Evolutionary conservation across 1,140 invertebrate species (phyloP).

Genomic region (Lineus longissimus): DNA sequence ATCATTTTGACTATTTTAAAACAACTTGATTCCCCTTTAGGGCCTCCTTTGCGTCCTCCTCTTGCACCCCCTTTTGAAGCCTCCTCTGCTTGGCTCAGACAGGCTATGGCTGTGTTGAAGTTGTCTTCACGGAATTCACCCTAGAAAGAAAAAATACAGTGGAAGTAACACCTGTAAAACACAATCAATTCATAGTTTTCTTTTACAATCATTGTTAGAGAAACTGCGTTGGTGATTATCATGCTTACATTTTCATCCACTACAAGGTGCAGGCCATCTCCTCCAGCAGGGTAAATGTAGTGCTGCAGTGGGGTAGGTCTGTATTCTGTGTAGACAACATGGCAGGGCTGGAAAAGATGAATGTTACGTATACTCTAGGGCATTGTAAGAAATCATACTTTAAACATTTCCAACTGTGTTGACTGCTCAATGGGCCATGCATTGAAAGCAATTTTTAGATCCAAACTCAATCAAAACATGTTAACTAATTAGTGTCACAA

Average conservation of each 20-base stretch:
- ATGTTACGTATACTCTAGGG: too few relatives aligned
- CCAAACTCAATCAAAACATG: too few relatives aligned
- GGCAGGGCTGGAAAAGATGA: constrained; percentile 75
- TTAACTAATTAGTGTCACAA: too few relatives aligned
- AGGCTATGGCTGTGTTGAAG: constrained; percentile 93
- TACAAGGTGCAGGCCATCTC: constrained; percentile 92
- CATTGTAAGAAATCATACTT: too few relatives aligned
- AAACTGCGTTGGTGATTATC: too few relatives aligned
- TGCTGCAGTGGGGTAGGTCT: constrained; percentile 96
- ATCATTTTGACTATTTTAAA: constrained; percentile 99
- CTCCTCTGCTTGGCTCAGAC: constrained; percentile 61
- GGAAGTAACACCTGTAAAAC: too few relatives aligned
- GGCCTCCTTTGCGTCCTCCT: constrained; percentile 60
- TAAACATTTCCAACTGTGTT: background rate
- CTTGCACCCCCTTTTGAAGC: constrained; percentile 52
- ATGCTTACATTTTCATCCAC: constrained; percentile 81
- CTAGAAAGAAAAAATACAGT: constrained; percentile 39
- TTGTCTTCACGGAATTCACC: constrained; percentile 96
- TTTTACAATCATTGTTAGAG: too few relatives aligned
- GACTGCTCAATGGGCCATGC: background rate
- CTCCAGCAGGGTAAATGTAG: constrained; percentile 93
- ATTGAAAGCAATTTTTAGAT: too few relatives aligned
- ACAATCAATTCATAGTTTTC: too few relatives aligned
- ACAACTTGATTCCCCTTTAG: constrained; percentile 69
- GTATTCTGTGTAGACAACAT: constrained; percentile 99